Base-by-base conservation (phyloP, 2,888 invertebrate species). In the Brenthis ino region DNA sequence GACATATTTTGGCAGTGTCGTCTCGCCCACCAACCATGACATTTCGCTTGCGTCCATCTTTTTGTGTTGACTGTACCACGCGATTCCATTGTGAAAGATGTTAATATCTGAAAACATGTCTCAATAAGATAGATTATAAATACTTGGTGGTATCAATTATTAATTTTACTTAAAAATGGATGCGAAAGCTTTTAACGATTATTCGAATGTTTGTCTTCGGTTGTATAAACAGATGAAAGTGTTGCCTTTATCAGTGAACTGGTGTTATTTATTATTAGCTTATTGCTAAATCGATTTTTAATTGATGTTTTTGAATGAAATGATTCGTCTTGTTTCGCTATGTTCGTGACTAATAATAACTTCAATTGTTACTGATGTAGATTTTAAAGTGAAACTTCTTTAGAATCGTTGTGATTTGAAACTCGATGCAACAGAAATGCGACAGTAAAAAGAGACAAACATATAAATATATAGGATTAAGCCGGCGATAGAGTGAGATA, bases 11-110 rank as follows among this genome's bases (percentile, higher is more conserved):
- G 82, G 83, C 81, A 81, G 58, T 79, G 79, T 77, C 74, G 76
- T 75, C 77, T 77, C 82, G 81, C 82, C 80, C 81, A 81, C 82
- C 75, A 84, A 74, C 83, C 83, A 77, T 86, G 86, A 85, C 86
- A 87, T 87, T 88, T 86, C 72, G 72, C 76, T 67, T 71, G 71
- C 72, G 51, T 74, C 72, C 70, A 76, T 75, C 77, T 79, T 79
- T 80, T 77, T 78, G 77, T 64, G 65, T 67, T 64, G 53, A 50
- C 33, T 24, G 55, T 53, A 54, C 51, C 12, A 53, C 24, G 56
- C 51, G 24, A 37, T 61, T 55, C 61, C 61, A 57, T 61, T 67
- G 61, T 61, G 37, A 67, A 61, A 54, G 54, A 65, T 53, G 57
- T 24, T 20, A 60, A 55, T 16, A 56, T 61, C 28, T 48, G 50